Percentiles rank a stretch among this genome's conserved stretches.
Evolutionary conservation across 1,140 invertebrate species (phyloP).

Genomic region (Zaprionus camerounensis): DNA sequence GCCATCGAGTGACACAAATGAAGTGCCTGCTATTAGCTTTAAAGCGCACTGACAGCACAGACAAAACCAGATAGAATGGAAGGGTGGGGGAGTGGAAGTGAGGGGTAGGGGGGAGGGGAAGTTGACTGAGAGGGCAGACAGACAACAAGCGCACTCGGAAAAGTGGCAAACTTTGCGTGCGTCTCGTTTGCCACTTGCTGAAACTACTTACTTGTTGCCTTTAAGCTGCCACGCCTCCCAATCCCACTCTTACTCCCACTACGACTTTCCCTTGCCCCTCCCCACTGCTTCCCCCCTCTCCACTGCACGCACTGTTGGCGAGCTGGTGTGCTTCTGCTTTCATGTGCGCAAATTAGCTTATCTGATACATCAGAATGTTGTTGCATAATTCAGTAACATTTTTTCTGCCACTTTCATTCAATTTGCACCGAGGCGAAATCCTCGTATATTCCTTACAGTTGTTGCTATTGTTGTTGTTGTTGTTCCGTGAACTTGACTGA

Average conservation of each 20-base stretch:
- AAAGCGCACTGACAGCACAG: conserved; percentile 49
- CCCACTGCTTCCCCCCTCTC: too few relatives aligned
- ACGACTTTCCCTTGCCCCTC: neutral
- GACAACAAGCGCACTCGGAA: conserved; percentile 10
- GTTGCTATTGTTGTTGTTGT: conserved; percentile 2
- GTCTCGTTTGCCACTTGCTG: conserved; percentile 40
- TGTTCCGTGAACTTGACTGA: neutral
- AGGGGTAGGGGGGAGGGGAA: neutral
- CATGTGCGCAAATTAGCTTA: conserved; percentile 78
- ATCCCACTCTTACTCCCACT: neutral
- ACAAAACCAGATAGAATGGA: conserved; percentile 23
- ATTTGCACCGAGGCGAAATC: conserved; percentile 70
- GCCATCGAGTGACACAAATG: conserved; percentile 79
- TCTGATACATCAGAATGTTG: conserved; percentile 72
- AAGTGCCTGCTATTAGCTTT: conserved; percentile 81
- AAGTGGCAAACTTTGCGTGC: conserved; percentile 53
- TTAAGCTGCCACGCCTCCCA: conserved; percentile 30
- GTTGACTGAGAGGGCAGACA: conserved; percentile 9
- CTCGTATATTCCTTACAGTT: conserved; percentile 32
- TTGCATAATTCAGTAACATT: conserved; percentile 81
- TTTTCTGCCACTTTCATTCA: conserved; percentile 83
- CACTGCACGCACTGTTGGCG: neutral
- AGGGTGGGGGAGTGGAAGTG: conserved; percentile 1
- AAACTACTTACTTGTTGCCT: conserved; percentile 40
- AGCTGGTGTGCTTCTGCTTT: conserved; percentile 49